A percentile compares a stretch with the other conserved stretches of the same genome.
Evolutionary conservation across 2,113 vertebrate species (phyloP).

Genomic region (Podarcis cretensis): DNA sequence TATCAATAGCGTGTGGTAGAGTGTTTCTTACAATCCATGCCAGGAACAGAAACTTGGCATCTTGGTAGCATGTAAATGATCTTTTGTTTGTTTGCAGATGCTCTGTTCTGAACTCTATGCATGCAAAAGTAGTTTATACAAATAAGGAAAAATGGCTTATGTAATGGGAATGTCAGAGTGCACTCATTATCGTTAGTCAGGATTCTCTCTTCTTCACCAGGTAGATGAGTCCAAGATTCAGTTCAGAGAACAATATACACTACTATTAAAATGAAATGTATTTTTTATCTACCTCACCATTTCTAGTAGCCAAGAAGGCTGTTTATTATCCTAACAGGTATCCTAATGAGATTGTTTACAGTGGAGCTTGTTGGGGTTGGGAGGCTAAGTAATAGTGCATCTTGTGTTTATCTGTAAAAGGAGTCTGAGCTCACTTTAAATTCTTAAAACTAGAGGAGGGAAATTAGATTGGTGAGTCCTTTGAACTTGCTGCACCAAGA

Average conservation of each 20-base stretch:
- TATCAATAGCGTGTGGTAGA: accelerated
- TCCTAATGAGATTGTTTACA: constrained; percentile 43
- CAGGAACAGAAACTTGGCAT: neutral
- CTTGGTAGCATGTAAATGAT: constrained; percentile 33
- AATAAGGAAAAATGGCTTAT: neutral
- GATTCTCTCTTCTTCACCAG: constrained; percentile 35
- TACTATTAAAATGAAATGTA: constrained; percentile 53
- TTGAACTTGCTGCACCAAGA: constrained; percentile 66
- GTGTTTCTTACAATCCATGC: neutral
- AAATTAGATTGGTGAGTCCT: constrained; percentile 54
- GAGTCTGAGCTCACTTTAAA: constrained; percentile 45
- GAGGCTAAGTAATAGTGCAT: constrained; percentile 27
- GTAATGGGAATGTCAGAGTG: constrained; percentile 27
- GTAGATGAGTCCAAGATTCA: constrained; percentile 46
- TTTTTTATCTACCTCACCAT: constrained; percentile 1
- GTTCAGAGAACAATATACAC: constrained; percentile 24
- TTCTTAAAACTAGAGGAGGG: constrained; percentile 56
- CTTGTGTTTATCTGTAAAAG: constrained; percentile 58
- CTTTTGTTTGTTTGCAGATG: constrained; percentile 39
- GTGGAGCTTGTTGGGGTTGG: constrained; percentile 38
- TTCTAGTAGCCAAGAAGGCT: constrained; percentile 3
- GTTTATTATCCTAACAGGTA: constrained; percentile 43
- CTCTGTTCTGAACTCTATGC: constrained; percentile 18
- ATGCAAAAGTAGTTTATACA: constrained; percentile 41
- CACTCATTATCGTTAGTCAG: constrained; percentile 15